phyloP scores from a whole-genome alignment of 2,888 invertebrate species.

The Smittia aterrima region DNA sequence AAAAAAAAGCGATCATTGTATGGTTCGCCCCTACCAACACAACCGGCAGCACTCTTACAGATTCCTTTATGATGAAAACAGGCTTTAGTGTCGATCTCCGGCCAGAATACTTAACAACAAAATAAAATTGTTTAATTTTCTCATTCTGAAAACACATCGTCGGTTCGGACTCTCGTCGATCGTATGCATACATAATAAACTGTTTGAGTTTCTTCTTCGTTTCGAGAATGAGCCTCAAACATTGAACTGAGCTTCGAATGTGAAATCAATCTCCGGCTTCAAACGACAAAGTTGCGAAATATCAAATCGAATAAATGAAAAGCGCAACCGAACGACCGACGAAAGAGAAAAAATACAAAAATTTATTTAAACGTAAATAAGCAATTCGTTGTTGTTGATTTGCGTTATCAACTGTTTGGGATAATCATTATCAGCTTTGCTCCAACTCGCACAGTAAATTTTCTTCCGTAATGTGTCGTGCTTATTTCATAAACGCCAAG shows the following conservation, averaged over 20 bases:
- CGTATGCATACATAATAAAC: slow-evolving; percentile 17
- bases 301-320: background rate
- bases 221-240: background rate
- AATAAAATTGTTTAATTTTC: slow-evolving; percentile 17
- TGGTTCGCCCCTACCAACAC: too few species aligned
- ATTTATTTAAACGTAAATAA: background rate
- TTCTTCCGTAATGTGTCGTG: slow-evolving; percentile 28
- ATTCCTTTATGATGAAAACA: slow-evolving; percentile 19
- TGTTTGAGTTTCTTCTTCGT: background rate
- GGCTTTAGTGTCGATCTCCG: slow-evolving; percentile 19
- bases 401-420: slow-evolving; percentile 29
- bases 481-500: background rate
- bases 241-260: background rate
- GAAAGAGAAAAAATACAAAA: background rate
- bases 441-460: background rate
- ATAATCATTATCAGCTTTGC: slow-evolving; percentile 34
- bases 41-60: background rate
- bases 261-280: background rate
- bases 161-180: background rate
- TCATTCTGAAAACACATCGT: slow-evolving; percentile 15
- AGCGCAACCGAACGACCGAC: background rate
- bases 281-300: background rate
- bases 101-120: background rate
- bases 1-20: background rate
- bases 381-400: slow-evolving; percentile 14